Base-by-base conservation (phyloP, 2,797 vertebrate genomes). In the Antennarius maculatus region DNA sequence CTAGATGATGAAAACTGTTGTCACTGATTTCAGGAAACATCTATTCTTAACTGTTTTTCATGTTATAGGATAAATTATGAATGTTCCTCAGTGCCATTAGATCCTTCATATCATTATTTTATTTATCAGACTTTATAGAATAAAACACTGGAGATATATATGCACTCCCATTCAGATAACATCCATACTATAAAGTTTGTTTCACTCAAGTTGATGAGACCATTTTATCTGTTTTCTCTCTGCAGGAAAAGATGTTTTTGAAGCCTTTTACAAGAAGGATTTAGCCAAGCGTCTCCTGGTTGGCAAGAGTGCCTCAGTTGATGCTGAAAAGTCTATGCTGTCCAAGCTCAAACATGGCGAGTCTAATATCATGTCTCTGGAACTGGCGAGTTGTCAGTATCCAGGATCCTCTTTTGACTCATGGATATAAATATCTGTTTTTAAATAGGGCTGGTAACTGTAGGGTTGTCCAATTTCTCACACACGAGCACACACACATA, bases 191-290 rank as follows among this genome's bases (percentile, higher is more conserved):
- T 54, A 27, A 57, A 46, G 11, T 12, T 11, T 47, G 3, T 66
- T 28, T 8, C 9, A 3, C 1, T 61, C 31, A 34, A 34, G 31
- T 5, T 63, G 28, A 27, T 45, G 2, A 61, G 17, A 49, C 12
- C 14, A 43, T 54, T 63, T 69, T n/a, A 62, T 71, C n/a, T 55
- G 52, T 41, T 71, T 5, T 4, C 14, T 52, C 17, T 46, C 17
- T 71, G 54, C 77, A 99, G 97, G 97, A 69, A 99, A 99, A 89
- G 98, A 99, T 86, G 98, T 99, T 70, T 99, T 99, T 92, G 98
- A 99, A 91, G 98, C 97, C 72, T 99, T 99, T 84, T 99, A 99
- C 85, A 99, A 99, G 91, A 99, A 99, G 92, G 98, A 99, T 90
- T 93, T 99, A 82, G 98, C 97, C 57, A 99, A 99, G 87, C 95